A percentile compares a stretch with the other conserved stretches of the same genome.
phyloP scores from a whole-genome alignment of 2,797 vertebrate species.

The Coreius guichenoti region DNA sequence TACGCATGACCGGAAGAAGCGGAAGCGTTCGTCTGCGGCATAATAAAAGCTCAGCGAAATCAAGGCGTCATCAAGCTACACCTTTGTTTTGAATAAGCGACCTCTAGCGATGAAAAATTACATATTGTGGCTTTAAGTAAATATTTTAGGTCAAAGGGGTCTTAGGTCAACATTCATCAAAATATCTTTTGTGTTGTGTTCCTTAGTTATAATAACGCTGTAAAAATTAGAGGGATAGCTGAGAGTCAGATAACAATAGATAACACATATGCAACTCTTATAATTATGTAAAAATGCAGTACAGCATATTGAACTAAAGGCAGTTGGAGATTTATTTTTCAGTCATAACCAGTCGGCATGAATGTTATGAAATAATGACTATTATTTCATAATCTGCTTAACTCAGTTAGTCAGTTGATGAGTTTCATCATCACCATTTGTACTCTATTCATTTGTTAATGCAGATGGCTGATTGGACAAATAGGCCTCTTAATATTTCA shows the following conservation, averaged over 20 bases:
- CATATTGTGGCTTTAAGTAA: no score
- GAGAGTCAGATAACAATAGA: not conserved
- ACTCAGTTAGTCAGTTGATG: not conserved
- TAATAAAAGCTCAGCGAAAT: no score
- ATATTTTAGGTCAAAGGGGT: no score
- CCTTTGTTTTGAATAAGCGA: no score
- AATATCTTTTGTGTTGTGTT: not conserved
- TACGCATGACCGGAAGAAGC: no score
- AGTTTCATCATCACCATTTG: not conserved
- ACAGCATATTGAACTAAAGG: not conserved
- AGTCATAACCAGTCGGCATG: not conserved
- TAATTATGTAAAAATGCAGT: not conserved
- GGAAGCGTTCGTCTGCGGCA: no score
- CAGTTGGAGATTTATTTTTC: not conserved
- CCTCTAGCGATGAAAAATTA: no score
- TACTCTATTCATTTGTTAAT: not conserved
- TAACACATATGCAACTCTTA: not conserved
- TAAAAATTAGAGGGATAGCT: not conserved
- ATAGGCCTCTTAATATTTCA: conserved; percentile 50
- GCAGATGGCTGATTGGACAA: conserved; percentile 28
- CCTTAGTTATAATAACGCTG: not conserved
- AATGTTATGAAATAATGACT: not conserved
- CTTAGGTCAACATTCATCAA: no score
- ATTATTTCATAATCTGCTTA: not conserved
- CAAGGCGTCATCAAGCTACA: no score